Evolutionary conservation across 2,797 vertebrate species (phyloP), one percentile per base, ranked within the genome.

Genomic region (Loriculus beryllinus): DNA sequence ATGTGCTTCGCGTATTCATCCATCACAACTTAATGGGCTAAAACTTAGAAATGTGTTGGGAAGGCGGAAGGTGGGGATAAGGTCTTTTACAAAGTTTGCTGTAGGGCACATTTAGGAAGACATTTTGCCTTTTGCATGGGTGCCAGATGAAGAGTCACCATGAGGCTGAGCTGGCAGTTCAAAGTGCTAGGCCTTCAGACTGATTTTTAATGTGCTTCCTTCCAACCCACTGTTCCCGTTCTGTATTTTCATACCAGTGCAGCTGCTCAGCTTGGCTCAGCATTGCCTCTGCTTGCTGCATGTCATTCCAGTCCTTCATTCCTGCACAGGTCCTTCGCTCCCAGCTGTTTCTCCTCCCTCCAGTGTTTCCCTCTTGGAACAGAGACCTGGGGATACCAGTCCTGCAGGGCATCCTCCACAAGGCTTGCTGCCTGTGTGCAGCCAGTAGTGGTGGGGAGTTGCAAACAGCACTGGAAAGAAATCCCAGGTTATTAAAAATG

Each of bases 171-270:
- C 21, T 6, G 23, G n/a, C 43, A 68, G 72, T 67, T 77, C 45
- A 77, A 83, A 49, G 49, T 81, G 48, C 59, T 52, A 74, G 48
- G 62, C 26, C 49, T 86, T 76, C 68, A 74, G 51, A 62, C 7
- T 11, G 4, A 5, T 57, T 69, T 92, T 74, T 57, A 22, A 47
- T 10, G 1, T 35, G 26, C 40, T 76, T 85, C 56, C 22, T 67
- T 78, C 51, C 37, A 91, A 28, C 4, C 6, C 7, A 12, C 59
- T 85, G 52, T 80, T 77, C 54, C 29, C 35, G 11, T 37, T 65
- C 71, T 45, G 37, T 75, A 52, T 93, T 96, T 93, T 96, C 74
- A 74, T 86, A 69, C 45, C 8, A 9, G 77, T 59, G 60, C 81
- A 76, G 54, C 54, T 39, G 74, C 68, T 56, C 23, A 56, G 29